These are phyloP conservation scores for Okamejei kenojei DNA, from an alignment of 2,797 vertebrate species.

Conservation along the genomic window DNA sequence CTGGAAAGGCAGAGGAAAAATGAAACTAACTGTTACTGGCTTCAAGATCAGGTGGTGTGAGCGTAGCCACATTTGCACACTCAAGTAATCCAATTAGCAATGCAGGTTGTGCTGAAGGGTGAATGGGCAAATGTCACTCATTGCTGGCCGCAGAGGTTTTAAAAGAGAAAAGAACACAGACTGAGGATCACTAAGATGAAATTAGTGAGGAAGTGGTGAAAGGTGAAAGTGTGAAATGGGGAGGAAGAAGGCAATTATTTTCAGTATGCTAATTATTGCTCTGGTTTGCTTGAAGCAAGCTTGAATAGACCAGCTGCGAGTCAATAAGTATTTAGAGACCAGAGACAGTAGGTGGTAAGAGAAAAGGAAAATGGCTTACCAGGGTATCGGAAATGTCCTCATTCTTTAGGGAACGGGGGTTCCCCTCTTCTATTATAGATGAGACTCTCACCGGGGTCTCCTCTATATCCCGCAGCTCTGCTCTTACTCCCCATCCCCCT, in stretches of 20 bases:
- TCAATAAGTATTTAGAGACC: conserved; percentile 23
- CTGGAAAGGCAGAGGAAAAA: neutral
- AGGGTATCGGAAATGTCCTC: neutral
- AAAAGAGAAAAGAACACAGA: neutral
- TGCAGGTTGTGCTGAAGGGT: neutral
- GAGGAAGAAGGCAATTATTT: conserved; percentile 36
- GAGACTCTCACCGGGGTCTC: no score
- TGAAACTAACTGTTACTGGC: neutral
- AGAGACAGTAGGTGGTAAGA: conserved; percentile 12
- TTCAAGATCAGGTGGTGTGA: neutral
- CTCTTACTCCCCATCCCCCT: no score
- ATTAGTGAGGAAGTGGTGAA: conserved; percentile 36
- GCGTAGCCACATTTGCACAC: neutral
- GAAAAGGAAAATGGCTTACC: neutral
- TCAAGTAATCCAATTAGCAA: conserved; percentile 4
- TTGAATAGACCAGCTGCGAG: conserved; percentile 31
- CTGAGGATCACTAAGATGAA: neutral
- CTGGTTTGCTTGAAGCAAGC: neutral
- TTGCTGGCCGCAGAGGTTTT: neutral
- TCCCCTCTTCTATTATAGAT: no score
- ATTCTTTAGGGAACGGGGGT: no score
- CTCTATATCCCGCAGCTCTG: no score
- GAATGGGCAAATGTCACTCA: neutral
- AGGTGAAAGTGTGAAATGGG: conserved; percentile 17
- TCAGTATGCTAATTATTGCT: conserved; percentile 12